Percentiles rank a stretch among this genome's conserved stretches.
Evolutionary conservation across 2,888 invertebrate genomes (phyloP).

Genomic region (Cheiracanthium punctorium): DNA sequence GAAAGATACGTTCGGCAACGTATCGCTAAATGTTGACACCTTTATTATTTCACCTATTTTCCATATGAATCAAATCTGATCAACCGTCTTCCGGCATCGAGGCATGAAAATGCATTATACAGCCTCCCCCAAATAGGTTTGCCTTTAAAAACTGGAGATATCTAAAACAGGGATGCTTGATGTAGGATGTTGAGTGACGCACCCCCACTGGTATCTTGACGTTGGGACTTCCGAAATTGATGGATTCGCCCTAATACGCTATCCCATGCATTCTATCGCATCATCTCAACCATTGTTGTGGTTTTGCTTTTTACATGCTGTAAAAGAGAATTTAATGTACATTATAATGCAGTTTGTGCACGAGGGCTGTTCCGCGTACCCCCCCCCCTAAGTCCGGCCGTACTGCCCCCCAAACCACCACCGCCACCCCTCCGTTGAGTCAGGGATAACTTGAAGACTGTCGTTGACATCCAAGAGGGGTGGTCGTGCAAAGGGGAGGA

Average conservation of each 20-base stretch:
- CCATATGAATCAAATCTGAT: no score
- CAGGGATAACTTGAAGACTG: slow-evolving; percentile 12
- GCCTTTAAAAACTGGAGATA: neutral
- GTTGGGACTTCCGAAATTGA: slow-evolving; percentile 39
- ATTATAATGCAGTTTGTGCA: slow-evolving; percentile 66
- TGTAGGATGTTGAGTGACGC: neutral
- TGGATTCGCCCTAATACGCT: slow-evolving; percentile 57
- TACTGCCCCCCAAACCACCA: neutral
- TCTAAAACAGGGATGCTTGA: neutral
- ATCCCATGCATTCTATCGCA: slow-evolving; percentile 27
- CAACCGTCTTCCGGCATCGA: neutral
- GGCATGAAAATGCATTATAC: neutral
- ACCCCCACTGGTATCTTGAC: slow-evolving; percentile 7
- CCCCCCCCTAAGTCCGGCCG: neutral
- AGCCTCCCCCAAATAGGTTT: neutral
- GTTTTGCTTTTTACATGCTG: slow-evolving; percentile 65
- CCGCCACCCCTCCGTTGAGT: neutral
- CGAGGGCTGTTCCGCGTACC: neutral
- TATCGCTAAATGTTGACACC: no score
- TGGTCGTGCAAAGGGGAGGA: slow-evolving; percentile 34
- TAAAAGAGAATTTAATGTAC: slow-evolving; percentile 67
- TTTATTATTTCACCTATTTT: no score
- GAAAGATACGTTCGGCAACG: no score
- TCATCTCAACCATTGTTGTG: slow-evolving; percentile 54
- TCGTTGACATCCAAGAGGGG: slow-evolving; percentile 41